These are phyloP conservation scores for Caranx ignobilis DNA, from an alignment of 2,113 vertebrate species.

Conservation along the genomic window DNA sequence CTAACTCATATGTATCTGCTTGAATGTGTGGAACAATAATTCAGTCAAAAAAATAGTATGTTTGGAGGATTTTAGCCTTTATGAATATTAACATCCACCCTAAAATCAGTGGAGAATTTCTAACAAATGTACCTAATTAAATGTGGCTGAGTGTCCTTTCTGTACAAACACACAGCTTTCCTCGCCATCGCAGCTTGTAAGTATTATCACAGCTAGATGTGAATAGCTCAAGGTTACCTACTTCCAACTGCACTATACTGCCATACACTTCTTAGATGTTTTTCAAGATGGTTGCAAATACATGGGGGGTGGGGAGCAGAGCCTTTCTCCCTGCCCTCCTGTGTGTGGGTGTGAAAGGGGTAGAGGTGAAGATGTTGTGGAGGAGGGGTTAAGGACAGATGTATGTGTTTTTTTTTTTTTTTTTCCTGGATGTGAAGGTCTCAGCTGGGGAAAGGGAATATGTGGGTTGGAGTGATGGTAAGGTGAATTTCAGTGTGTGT, in stretches of 20 bases:
- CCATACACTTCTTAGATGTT: constrained; percentile 36
- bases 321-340: constrained; percentile 59
- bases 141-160: constrained; percentile 30
- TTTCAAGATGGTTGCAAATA: constrained; percentile 51
- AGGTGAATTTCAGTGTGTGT: constrained; percentile 50
- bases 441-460: constrained; percentile 76
- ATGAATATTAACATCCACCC: constrained; percentile 9
- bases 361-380: constrained; percentile 72
- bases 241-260: constrained; percentile 32
- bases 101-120: constrained; percentile 21
- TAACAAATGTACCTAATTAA: constrained; percentile 15
- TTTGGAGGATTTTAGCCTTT: background rate
- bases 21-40: constrained; percentile 9
- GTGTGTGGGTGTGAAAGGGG: constrained; percentile 72
- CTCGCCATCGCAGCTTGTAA: constrained; percentile 15
- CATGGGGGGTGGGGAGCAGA: constrained; percentile 21
- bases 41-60: background rate
- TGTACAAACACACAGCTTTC: constrained; percentile 9
- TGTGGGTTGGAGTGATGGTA: constrained; percentile 62
- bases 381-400: constrained; percentile 72
- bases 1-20: background rate
- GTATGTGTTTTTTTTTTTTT: constrained; percentile 32
- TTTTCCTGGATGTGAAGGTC: constrained; percentile 64
- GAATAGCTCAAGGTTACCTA: constrained; percentile 69
- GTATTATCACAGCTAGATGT: constrained; percentile 42